Evolutionary conservation across 2,888 invertebrate species (phyloP), one percentile per base, ranked within the genome.

Genomic region (Danaus chrysippus): DNA sequence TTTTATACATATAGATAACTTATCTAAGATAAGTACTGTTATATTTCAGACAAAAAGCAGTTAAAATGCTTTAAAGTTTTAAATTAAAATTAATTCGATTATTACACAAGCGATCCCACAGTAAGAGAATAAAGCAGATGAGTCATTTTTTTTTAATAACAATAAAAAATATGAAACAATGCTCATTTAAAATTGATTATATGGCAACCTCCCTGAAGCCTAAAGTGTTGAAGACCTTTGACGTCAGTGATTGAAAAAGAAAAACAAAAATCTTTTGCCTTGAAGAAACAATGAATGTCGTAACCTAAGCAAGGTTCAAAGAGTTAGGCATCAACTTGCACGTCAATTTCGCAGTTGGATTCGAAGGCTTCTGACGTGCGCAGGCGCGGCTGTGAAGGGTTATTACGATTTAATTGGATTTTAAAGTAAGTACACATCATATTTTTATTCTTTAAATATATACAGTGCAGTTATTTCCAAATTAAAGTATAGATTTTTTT

Each of bases 261-360:
- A 17, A 49, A 49, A 46, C 17, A 17, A 49, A 49, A 49, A 49
- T 10, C 17, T 17, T 17, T 49, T 49, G 49, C 46, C 15, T 46
- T 46, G 46, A 17, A 49, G 17, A 49, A 10, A 49, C 49, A 49
- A 49, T 49, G 49, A 68, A 65, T 68, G 68, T 68, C 65, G 65
- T 56, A 69, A 69, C 67, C 65, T 62, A 49, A 19, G n/a, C 58
- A 61, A 67, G 65, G 67, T 59, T 54, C 58, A 59, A 59, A 57
- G 59, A 63, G 54, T 46, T 58, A 41, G 42, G 49, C 15, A 15
- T 46, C 46, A 58, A 44, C 58, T 60, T 44, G 42, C 42, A 52
- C 41, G n/a, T 10, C 17, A 42, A 34, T 54, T 52, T 54, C 17
- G 57, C 55, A 66, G 63, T 62, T 55, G 42, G 56, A 44, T 58